Evolutionary conservation across 1,140 invertebrate genomes (phyloP), one percentile per base, ranked within the genome.

Genomic region (Gyrodactylus salaris): DNA sequence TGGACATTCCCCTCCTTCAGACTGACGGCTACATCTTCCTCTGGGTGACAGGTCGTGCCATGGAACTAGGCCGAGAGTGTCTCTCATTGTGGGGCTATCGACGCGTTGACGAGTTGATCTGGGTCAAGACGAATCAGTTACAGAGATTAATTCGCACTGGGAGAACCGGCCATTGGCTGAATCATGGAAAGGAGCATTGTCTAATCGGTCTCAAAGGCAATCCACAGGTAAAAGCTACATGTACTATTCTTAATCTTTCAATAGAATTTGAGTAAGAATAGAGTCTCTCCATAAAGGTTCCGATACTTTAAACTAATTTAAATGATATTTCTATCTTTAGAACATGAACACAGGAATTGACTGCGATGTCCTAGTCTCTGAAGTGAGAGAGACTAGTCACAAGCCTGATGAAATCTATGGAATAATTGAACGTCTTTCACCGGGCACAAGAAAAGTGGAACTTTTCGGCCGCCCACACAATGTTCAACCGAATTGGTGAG

Each of bases 141-240:
- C 93, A 97, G 79, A 83, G 91, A 75, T 95, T 97, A 75, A 97
- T 97, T 76, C 83, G 93, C 70, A 96, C 93, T 0, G 93, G 92
- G 0, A 84, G 91, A 74, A 95, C 91, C 0, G 92, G 91, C 0
- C 93, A 97, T 82, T 97, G 93, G 93, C 81, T 97, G 1, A 97
- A 97, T 80, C 93, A 97, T 80, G 93, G 92, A 20, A 97, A 97
- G 80, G 93, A 97, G 80, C 93, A 97, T 78, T 97, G 93, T 82
- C 81, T 97, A 76, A 91, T 88, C 73, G 79, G 76, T 72, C 22
- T 75, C 27, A 74, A 25, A 68, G 24, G 84, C 20, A 73, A 69
- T 73, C 72, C 72, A 1, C 23, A 73, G n/a, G 68, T 69, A 22
- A 68, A 19, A 22, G 21, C 21, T 2, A 1, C 1, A 69, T n/a